phyloP scores from a whole-genome alignment of 2,797 vertebrate species.

The Silurus aristotelis region DNA sequence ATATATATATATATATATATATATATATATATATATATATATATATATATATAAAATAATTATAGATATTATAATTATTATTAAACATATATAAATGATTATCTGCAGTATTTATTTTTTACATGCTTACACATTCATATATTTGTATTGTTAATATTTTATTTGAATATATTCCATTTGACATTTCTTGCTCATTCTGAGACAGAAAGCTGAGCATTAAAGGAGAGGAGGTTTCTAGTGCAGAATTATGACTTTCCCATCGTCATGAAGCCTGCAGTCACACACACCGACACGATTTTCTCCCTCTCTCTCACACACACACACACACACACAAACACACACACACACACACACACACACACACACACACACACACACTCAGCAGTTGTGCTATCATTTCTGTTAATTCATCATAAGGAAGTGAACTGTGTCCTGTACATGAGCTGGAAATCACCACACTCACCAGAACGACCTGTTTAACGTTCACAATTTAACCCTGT shows the following conservation, averaged over 20 bases:
- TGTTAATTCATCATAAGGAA: conserved; percentile 17
- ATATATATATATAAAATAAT: too few relatives aligned
- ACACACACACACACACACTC: not conserved
- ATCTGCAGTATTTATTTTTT: too few relatives aligned
- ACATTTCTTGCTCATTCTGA: not conserved
- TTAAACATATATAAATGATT: too few relatives aligned
- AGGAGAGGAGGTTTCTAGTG: not conserved
- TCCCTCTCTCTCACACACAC: too few relatives aligned
- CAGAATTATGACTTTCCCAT: not conserved
- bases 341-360: too few relatives aligned
- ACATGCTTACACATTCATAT: too few relatives aligned
- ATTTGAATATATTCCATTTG: not conserved
- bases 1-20: too few relatives aligned
- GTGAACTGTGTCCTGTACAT: not conserved
- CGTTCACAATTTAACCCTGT: not conserved
- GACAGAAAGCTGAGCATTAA: not conserved
- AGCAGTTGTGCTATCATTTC: not conserved
- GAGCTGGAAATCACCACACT: conserved; percentile 20
- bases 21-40: too few relatives aligned
- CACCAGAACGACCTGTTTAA: conserved; percentile 7
- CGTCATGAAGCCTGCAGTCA: not conserved
- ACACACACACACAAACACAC: too few relatives aligned
- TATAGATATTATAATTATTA: too few relatives aligned
- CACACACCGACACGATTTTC: too few relatives aligned
- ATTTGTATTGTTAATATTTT: not conserved